A percentile compares a stretch with the other conserved stretches of the same genome.
phyloP scores from a whole-genome alignment of 2,888 invertebrate species.

The Vanessa cardui region DNA sequence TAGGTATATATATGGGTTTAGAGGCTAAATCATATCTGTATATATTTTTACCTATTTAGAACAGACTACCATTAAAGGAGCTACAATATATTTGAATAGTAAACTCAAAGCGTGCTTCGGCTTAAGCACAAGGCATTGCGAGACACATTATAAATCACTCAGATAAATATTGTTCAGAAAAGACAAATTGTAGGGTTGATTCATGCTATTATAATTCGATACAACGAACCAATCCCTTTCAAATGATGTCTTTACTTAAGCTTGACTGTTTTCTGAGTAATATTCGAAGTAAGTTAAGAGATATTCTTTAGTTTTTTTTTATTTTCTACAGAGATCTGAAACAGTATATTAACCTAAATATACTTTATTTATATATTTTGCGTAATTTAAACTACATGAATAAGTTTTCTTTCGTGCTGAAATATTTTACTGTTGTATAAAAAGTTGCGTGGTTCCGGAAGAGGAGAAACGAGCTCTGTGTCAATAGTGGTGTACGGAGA shows the following conservation, averaged over 20 bases:
- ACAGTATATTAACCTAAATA: too few relatives aligned
- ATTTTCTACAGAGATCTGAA: too few relatives aligned
- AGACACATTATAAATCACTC: conserved; percentile 19
- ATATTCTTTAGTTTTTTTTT: neutral
- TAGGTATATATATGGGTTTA: too few relatives aligned
- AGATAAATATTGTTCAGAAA: conserved; percentile 18
- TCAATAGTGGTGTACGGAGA: too few relatives aligned
- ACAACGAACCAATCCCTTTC: conserved; percentile 1
- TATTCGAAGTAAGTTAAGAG: neutral
- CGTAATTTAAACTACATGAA: too few relatives aligned
- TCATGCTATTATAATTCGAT: conserved; percentile 7
- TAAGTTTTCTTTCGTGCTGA: too few relatives aligned
- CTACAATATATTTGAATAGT: neutral
- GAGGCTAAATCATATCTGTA: neutral
- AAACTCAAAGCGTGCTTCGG: neutral
- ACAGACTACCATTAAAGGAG: neutral
- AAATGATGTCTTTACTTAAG: conserved; percentile 6
- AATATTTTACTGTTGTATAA: too few relatives aligned
- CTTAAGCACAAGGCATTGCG: conserved; percentile 17
- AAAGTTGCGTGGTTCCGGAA: too few relatives aligned
- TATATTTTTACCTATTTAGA: neutral
- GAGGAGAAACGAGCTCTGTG: too few relatives aligned
- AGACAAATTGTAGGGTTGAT: conserved; percentile 22
- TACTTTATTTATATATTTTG: too few relatives aligned
- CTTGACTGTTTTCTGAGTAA: neutral